A percentile compares a stretch with the other conserved stretches of the same genome.
These are phyloP conservation scores for Drosophila mimetica DNA, from an alignment of 2,888 invertebrate genomes.

Conservation along the genomic window DNA sequence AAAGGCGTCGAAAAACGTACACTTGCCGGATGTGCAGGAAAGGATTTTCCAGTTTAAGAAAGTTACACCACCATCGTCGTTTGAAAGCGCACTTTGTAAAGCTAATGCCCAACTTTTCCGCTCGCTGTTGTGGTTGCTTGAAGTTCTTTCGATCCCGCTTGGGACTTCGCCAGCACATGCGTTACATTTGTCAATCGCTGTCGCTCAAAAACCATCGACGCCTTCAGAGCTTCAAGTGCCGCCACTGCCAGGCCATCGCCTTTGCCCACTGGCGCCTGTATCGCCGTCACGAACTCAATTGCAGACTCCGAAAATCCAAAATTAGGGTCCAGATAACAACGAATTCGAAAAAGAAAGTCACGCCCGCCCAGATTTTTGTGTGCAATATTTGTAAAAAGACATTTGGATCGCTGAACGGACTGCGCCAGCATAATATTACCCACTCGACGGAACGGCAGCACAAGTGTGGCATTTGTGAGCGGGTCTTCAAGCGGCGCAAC, in stretches of 20 bases:
- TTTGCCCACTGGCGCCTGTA: conserved; percentile 81
- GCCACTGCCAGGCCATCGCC: conserved; percentile 71
- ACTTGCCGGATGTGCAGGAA: conserved; percentile 50
- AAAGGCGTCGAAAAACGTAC: background rate
- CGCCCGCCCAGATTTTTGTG: conserved; percentile 34
- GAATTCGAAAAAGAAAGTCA: background rate
- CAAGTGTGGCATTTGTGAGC: conserved; percentile 81
- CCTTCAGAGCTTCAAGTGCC: conserved; percentile 74
- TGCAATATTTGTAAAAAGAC: conserved; percentile 62
- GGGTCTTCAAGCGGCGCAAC: conserved; percentile 82
- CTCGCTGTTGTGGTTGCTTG: conserved; percentile 75
- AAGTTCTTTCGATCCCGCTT: conserved; percentile 77
- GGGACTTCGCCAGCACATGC: conserved; percentile 81
- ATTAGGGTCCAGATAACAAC: conserved; percentile 1
- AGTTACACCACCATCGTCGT: conserved; percentile 67
- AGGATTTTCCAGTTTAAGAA: conserved; percentile 44
- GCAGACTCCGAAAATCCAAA: conserved; percentile 44
- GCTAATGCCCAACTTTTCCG: conserved; percentile 45
- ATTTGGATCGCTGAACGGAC: conserved; percentile 63
- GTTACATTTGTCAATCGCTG: conserved; percentile 79
- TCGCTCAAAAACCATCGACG: conserved; percentile 65
- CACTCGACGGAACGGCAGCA: conserved; percentile 81
- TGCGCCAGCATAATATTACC: conserved; percentile 83
- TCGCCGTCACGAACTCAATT: conserved; percentile 76
- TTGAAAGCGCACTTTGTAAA: conserved; percentile 50